Percentiles rank a stretch among this genome's conserved stretches.
These are phyloP conservation scores for Nesogale talazaci DNA, from an alignment of 2,113 vertebrate genomes.

Conservation along the genomic window DNA sequence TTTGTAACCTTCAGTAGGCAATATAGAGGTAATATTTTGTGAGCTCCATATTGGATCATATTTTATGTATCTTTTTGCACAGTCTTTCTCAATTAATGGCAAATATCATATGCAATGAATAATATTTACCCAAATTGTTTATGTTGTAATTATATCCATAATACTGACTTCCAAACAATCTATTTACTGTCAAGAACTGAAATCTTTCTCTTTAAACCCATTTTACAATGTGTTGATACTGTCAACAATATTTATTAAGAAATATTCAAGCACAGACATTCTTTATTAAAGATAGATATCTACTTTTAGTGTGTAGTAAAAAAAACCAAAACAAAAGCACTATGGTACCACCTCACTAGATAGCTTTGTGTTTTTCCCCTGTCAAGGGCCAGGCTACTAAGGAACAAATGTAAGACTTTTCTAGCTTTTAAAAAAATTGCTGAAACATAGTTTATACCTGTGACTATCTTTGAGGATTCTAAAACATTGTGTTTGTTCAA, in stretches of 20 bases:
- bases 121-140: not conserved
- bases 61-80: not conserved
- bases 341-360: too few relatives aligned
- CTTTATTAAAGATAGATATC: constrained; percentile 1
- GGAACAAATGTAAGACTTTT: constrained; percentile 21
- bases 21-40: constrained; percentile 10
- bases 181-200: constrained; percentile 12
- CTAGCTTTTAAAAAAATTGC: constrained; percentile 2
- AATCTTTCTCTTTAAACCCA: not conserved
- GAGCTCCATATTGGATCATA: not conserved
- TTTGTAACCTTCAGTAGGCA: not conserved
- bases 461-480: constrained; percentile 21
- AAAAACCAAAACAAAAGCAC: too few relatives aligned
- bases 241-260: not conserved
- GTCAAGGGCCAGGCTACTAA: not conserved
- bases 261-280: not conserved
- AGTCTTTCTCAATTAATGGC: not conserved
- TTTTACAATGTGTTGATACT: constrained; percentile 32
- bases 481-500: not conserved
- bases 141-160: too few relatives aligned
- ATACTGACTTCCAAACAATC: not conserved
- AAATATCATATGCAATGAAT: not conserved
- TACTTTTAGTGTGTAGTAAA: not conserved
- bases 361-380: not conserved
- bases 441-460: not conserved